Conservation (phyloP, 2,888 invertebrate genomes). For the Germaria angustata region DNA sequence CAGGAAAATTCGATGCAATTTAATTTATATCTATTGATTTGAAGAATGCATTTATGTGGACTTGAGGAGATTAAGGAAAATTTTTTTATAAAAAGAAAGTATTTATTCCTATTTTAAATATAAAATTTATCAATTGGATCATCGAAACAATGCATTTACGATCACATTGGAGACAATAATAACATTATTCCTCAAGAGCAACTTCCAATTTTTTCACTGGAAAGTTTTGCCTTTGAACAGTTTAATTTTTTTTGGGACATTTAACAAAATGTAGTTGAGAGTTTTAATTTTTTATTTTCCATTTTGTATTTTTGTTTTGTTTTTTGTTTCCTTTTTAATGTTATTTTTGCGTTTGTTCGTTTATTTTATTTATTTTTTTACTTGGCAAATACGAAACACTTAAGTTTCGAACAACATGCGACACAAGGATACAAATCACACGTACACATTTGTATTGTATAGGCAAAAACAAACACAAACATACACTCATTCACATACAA, state of each 20-base stretch:
- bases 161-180: too few relatives aligned
- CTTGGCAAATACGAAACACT: slow-evolving; percentile 57
- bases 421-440: slow-evolving; percentile 47
- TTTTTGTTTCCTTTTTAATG: slow-evolving; percentile 42
- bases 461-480: not conserved
- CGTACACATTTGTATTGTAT: not conserved
- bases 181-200: too few relatives aligned
- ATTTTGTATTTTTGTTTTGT: slow-evolving; percentile 4
- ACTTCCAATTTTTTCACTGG: not conserved
- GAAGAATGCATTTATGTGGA: too few relatives aligned
- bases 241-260: slow-evolving; percentile 50
- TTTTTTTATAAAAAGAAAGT: too few relatives aligned
- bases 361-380: slow-evolving; percentile 54
- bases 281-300: not conserved
- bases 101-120: too few relatives aligned
- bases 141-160: too few relatives aligned
- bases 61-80: too few relatives aligned
- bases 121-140: too few relatives aligned
- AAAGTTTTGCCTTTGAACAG: slow-evolving; percentile 25
- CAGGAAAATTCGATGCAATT: too few relatives aligned
- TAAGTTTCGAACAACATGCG: slow-evolving; percentile 55
- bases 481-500: not conserved
- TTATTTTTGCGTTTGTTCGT: slow-evolving; percentile 43
- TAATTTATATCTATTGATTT: too few relatives aligned
- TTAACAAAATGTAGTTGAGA: slow-evolving; percentile 50